Conservation (phyloP, 1,140 invertebrate species). For the Saccostrea glomerata region DNA sequence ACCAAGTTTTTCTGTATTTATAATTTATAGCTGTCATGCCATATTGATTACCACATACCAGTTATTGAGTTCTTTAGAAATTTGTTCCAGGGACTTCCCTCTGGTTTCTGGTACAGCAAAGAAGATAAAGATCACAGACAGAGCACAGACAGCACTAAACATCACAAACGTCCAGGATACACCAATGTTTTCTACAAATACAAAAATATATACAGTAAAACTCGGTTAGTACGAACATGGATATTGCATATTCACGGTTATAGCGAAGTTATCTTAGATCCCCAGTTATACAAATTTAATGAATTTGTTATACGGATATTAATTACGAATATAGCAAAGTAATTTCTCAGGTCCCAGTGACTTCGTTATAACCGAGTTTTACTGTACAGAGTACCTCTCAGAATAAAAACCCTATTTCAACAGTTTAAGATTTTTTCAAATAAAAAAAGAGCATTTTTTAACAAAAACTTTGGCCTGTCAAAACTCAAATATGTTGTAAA, state of each 20-base stretch:
- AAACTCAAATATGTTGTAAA: no score
- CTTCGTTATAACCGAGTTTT: no score
- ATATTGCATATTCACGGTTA: neutral
- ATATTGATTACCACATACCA: slow-evolving; percentile 54
- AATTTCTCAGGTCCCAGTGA: no score
- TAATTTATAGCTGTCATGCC: neutral
- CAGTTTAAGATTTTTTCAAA: no score
- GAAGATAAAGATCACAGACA: slow-evolving; percentile 66
- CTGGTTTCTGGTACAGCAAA: slow-evolving; percentile 68
- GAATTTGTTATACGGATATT: neutral
- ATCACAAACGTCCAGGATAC: slow-evolving; percentile 67
- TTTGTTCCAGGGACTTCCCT: slow-evolving; percentile 67
- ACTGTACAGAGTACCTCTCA: no score
- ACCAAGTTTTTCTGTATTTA: no score
- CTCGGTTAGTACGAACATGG: no score
- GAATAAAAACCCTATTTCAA: no score
- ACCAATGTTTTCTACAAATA: slow-evolving; percentile 63
- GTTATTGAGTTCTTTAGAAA: slow-evolving; percentile 65
- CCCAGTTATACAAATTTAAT: no score
- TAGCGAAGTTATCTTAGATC: neutral
- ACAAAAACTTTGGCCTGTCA: no score
- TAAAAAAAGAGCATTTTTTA: no score
- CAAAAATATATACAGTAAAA: neutral
- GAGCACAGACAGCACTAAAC: slow-evolving; percentile 60
- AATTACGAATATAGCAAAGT: neutral